phyloP scores from a whole-genome alignment of 1,140 invertebrate genomes.

The Globodera ellingtonae region DNA sequence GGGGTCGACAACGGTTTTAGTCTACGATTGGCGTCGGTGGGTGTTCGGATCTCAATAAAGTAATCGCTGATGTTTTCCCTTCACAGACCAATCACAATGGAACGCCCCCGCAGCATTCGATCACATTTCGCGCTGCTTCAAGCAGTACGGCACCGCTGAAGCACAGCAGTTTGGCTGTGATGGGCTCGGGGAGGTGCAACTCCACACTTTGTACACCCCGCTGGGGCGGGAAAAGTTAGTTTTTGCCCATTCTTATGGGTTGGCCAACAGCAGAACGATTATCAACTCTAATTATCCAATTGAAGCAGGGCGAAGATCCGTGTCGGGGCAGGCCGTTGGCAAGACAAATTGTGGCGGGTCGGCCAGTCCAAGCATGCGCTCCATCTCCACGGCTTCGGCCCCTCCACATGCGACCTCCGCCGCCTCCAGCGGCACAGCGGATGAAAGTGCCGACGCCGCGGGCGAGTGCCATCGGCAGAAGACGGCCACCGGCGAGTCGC shows the following conservation, averaged over 20 bases:
- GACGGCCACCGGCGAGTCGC: neutral
- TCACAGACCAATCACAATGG: neutral
- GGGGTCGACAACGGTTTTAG: constrained; percentile 9
- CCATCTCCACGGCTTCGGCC: constrained; percentile 5
- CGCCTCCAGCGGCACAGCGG: neutral
- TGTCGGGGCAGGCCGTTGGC: neutral
- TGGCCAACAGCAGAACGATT: neutral
- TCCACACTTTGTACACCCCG: constrained; percentile 11
- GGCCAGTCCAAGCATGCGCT: constrained; percentile 3
- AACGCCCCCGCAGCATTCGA: constrained; percentile 6
- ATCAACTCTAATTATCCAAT: no score
- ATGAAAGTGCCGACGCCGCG: neutral
- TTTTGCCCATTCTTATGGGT: neutral
- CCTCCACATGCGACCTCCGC: neutral
- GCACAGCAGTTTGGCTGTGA: constrained; percentile 5
- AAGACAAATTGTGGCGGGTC: neutral
- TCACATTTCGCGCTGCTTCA: neutral
- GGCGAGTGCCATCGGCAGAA: neutral
- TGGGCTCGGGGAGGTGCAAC: constrained; percentile 19
- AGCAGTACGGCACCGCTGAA: neutral
- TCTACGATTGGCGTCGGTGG: neutral
- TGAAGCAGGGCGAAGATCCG: neutral
- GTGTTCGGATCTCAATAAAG: neutral
- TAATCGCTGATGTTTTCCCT: no score
- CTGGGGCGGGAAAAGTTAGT: neutral